phyloP scores from a whole-genome alignment of 1,140 invertebrate genomes.

The Metaphire vulgaris region DNA sequence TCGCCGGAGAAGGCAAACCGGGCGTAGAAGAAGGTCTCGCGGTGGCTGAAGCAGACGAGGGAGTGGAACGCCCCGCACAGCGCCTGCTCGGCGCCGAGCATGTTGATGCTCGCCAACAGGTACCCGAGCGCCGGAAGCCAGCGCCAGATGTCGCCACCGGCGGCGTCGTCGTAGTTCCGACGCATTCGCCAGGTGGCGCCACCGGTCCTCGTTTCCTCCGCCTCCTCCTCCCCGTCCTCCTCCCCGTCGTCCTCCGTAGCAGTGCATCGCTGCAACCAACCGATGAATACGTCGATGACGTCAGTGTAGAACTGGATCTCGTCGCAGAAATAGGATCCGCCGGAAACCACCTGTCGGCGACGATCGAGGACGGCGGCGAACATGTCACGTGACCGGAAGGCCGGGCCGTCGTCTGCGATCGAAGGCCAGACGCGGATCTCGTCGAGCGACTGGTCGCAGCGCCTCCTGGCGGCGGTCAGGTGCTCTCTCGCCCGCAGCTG shows the following conservation, averaged over 20 bases:
- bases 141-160: conserved; percentile 5
- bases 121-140: conserved; percentile 13
- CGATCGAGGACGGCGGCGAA: conserved; percentile 25
- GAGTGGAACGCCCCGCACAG: conserved; percentile 22
- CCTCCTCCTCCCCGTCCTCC: background rate
- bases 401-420: background rate
- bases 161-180: background rate
- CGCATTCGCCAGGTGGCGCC: too few relatives aligned
- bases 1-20: conserved; percentile 18
- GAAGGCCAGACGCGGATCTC: background rate
- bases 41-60: conserved; percentile 19
- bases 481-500: background rate
- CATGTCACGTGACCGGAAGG: conserved; percentile 21
- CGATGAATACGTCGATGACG: conserved; percentile 6
- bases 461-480: background rate
- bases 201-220: too few relatives aligned
- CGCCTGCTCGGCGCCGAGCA: conserved; percentile 15
- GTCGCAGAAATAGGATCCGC: conserved; percentile 21
- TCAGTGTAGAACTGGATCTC: conserved; percentile 26
- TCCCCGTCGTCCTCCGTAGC: background rate
- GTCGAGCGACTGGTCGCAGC: background rate
- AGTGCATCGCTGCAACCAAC: conserved; percentile 18
- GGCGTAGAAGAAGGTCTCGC: conserved; percentile 21
- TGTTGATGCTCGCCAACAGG: conserved; percentile 18
- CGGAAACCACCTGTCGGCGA: conserved; percentile 14